Evolutionary conservation across 1,140 invertebrate genomes (phyloP), one percentile per base, ranked within the genome.

Genomic region (Streblospio benedicti): DNA sequence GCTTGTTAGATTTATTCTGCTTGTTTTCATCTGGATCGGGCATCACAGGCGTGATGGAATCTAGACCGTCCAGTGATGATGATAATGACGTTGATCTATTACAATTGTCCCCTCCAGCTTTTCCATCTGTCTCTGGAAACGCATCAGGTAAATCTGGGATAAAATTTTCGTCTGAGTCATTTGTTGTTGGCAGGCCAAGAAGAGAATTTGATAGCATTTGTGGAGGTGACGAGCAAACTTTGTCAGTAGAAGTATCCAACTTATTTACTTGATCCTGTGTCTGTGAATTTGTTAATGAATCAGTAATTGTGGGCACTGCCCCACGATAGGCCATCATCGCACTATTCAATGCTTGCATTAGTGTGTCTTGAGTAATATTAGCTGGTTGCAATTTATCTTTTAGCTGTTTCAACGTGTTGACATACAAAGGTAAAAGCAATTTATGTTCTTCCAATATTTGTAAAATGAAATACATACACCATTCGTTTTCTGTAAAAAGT

Each of bases 391-490:
- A 83, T 68, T 81, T 79, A 16, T 75, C 68, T 58, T 82, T 76
- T 23, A 84, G 63, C 4, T 74, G 71, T 57, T 79, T 75, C 71
- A 83, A 84, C 57, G 72, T 71, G 44, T 73, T 74, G 52, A 76
- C 75, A 64, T 82, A 83, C 51, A 81, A 81, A 27, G 77, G 74
- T 18, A 82, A 69, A 54, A 81, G 76, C 62, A 84, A 75, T 60
- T 78, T 77, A 67, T 82, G 82, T 60, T 83, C 80, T 59, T 80
- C 76, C 56, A 86, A 72, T 61, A 77, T 79, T 62, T 83, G 78
- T 25, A 86, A 70, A 57, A 86, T 70, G 59, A 82, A 77, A 68
- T 81, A 81, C 6, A 85, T 53, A 64, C 77, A 82, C 32, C 75
- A 65, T 66, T 82, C 80, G 62, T 79, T 82, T 45, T 78, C 77